Evolutionary conservation across 2,888 invertebrate genomes (phyloP).

Genomic region (Eristalis pertinax): DNA sequence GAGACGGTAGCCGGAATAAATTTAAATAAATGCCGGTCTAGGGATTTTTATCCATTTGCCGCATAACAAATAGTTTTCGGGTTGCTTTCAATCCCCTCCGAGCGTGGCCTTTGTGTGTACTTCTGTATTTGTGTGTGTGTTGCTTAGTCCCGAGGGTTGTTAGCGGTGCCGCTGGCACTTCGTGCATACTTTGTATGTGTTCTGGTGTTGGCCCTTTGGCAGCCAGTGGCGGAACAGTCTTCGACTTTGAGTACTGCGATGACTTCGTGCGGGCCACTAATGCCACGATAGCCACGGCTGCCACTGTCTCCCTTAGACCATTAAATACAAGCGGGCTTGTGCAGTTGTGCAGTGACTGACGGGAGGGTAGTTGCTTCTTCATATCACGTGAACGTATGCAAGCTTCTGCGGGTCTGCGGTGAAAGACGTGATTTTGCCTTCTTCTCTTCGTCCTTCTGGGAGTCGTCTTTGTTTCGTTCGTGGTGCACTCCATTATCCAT

Average conservation of each 20-base stretch:
- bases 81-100: conserved; percentile 61
- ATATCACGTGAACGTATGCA: conserved; percentile 56
- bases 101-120: not conserved
- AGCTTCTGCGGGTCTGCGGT: conserved; percentile 15
- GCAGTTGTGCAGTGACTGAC: conserved; percentile 3
- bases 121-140: conserved; percentile 24
- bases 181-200: conserved; percentile 24
- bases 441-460: conserved; percentile 32
- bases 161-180: conserved; percentile 42
- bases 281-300: conserved; percentile 42
- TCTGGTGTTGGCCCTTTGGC: conserved; percentile 40
- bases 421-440: conserved; percentile 44
- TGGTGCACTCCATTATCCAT: not conserved
- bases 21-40: conserved; percentile 82
- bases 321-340: conserved; percentile 43
- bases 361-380: conserved; percentile 28
- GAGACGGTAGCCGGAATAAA: conserved; percentile 81
- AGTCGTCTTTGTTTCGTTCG: conserved; percentile 3
- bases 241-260: conserved; percentile 61
- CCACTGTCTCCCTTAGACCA: conserved; percentile 47
- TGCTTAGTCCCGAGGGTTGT: conserved; percentile 57
- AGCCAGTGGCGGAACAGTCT: conserved; percentile 37
- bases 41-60: conserved; percentile 81
- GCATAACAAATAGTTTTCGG: conserved; percentile 78
- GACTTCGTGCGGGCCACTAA: conserved; percentile 68